Evolutionary conservation across 2,888 invertebrate species (phyloP), one percentile per base, ranked within the genome.

Genomic region (Apomyelois bistriatella): DNA sequence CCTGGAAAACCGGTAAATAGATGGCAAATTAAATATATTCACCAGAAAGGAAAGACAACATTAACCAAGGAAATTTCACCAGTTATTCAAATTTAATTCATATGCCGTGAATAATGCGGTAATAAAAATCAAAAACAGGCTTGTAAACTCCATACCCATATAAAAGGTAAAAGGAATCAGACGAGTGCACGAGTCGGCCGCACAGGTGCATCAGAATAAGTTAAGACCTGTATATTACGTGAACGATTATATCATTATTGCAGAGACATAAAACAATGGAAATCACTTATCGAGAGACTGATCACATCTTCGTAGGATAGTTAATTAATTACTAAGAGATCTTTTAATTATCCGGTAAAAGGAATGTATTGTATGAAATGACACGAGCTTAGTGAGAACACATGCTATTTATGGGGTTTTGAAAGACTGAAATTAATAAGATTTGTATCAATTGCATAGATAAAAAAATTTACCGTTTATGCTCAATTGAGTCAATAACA

Each of bases 231-330:
- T 22, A 36, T 22, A 37, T 48, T 48, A 48, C 48, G 37, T 48
- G 48, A 48, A 15, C 12, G 48, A 48, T 48, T 48, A 48, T 48
- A 22, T 48, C 35, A 48, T 37, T 48, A 22, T 36, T 17, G 12
- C 37, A 16, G 37, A n/a, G 37, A n/a, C 22, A 37, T 37, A 22
- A 36, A 37, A 48, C 37, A 48, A 48, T 48, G 48, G 48, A 48
- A 48, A 16, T 22, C 48, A 3, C 37, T 48, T 37, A 48, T 36
- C 43, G 9, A 13, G 28, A 43, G 17, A 41, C 8, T 4, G 42
- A 42, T 42, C 28, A 13, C 28, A 13, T 13, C 43, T 43, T 43
- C 9, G 30, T 43, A 2, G 30, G 4, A 30, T 12, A 7, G 10
- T 5, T 41, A 13, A 28, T 13, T 43, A 30, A 12, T 43, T 12